A percentile compares a stretch with the other conserved stretches of the same genome.
phyloP scores from a whole-genome alignment of 2,888 invertebrate genomes.

The Archips crataeganus region DNA sequence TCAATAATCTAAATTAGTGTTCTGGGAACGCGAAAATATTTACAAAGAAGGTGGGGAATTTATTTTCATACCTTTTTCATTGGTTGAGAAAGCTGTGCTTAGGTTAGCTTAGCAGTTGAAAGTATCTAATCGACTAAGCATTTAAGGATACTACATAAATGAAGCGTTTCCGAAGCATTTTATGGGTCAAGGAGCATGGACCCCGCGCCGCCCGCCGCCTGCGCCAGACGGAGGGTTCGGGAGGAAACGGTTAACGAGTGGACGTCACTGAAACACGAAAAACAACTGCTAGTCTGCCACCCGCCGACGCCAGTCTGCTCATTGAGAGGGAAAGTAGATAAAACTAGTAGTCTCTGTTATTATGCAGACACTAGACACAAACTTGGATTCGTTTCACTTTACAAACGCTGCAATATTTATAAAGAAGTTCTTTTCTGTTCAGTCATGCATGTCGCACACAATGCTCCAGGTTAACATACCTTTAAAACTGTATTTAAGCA shows the following conservation, averaged over 20 bases:
- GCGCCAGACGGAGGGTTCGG: constrained; percentile 2
- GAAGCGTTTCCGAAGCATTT: neutral
- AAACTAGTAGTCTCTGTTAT: neutral
- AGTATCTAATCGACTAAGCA: no score
- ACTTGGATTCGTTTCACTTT: no score
- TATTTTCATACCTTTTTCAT: neutral
- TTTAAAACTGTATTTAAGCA: no score
- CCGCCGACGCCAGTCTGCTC: neutral
- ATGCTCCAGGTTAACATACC: no score
- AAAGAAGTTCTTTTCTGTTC: no score
- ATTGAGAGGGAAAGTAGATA: constrained; percentile 4
- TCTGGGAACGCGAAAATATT: no score
- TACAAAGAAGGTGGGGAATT: no score
- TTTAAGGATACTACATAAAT: neutral
- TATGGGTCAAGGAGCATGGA: neutral
- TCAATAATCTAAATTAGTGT: no score
- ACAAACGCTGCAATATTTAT: neutral
- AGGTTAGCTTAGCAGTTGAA: no score
- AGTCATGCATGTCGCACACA: no score
- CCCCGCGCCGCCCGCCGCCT: neutral
- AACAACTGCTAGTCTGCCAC: neutral
- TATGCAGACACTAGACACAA: no score
- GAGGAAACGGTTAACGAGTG: neutral
- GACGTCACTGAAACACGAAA: neutral
- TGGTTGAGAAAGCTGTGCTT: neutral